Evolutionary conservation across 1,140 invertebrate species (phyloP).

Genomic region (Drosophila willistoni): DNA sequence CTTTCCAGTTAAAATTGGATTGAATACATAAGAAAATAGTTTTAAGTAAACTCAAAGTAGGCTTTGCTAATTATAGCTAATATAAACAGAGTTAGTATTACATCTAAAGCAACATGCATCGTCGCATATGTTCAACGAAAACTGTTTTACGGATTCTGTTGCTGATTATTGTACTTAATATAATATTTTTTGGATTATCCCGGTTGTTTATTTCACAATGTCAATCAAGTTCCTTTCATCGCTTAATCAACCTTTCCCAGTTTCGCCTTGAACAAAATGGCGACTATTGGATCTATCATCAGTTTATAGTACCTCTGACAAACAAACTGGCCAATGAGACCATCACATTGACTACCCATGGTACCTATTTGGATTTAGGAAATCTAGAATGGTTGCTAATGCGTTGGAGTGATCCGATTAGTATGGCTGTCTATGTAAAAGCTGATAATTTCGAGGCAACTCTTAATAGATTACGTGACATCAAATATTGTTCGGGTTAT

Average conservation of each 20-base stretch:
- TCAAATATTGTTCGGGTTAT: constrained; percentile 30
- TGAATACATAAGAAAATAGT: too few relatives aligned
- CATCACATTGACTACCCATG: constrained; percentile 42
- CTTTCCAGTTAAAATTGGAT: too few relatives aligned
- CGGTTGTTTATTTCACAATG: neutral
- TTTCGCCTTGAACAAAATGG: constrained; percentile 46
- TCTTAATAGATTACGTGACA: constrained; percentile 10
- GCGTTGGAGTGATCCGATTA: constrained; percentile 48
- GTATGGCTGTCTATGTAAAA: constrained; percentile 38
- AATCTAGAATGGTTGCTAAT: constrained; percentile 25
- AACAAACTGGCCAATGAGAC: neutral
- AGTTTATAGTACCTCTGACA: constrained; percentile 22
- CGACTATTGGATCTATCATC: constrained; percentile 43
- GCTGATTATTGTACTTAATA: neutral
- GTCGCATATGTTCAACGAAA: neutral
- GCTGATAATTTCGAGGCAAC: constrained; percentile 16
- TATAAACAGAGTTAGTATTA: too few relatives aligned
- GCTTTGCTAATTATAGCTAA: too few relatives aligned
- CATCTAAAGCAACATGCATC: neutral
- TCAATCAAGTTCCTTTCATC: too few relatives aligned
- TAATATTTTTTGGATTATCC: neutral
- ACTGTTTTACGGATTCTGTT: neutral
- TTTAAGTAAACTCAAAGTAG: too few relatives aligned
- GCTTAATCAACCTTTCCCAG: neutral
- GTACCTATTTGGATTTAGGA: constrained; percentile 26